Percentiles rank a stretch among this genome's conserved stretches.
Evolutionary conservation across 2,113 vertebrate species (phyloP).

Genomic region (Austrofundulus limnaeus): DNA sequence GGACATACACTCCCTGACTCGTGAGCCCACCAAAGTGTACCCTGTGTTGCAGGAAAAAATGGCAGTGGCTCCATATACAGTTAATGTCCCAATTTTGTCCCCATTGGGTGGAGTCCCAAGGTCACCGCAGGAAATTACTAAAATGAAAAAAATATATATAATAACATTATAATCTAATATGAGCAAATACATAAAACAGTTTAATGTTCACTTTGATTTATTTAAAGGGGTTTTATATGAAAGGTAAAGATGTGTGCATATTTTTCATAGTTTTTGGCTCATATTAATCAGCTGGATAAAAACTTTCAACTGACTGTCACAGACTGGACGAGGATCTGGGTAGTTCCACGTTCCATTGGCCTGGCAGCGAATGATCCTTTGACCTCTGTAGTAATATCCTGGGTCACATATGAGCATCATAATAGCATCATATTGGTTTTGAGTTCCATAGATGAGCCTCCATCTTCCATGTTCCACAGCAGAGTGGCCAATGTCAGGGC

Average conservation of each 20-base stretch:
- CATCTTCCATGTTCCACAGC: conserved; percentile 92
- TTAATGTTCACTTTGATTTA: conserved; percentile 18
- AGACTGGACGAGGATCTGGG: conserved; percentile 86
- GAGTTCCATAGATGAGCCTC: conserved; percentile 91
- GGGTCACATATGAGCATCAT: conserved; percentile 97
- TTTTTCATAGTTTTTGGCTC: neutral
- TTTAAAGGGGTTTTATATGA: neutral
- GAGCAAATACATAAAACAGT: neutral
- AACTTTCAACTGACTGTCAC: conserved; percentile 85
- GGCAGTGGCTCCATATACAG: conserved; percentile 89
- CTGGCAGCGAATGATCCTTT: conserved; percentile 90
- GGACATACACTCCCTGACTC: conserved; percentile 95
- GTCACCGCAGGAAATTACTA: conserved; percentile 96
- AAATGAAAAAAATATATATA: conserved; percentile 36
- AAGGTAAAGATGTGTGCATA: neutral
- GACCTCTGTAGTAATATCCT: conserved; percentile 94
- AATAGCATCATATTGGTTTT: conserved; percentile 91
- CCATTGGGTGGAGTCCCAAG: conserved; percentile 91
- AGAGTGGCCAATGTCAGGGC: conserved; percentile 88
- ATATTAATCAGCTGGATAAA: conserved; percentile 1
- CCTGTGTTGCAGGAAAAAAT: conserved; percentile 98
- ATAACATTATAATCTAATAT: neutral
- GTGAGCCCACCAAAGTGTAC: conserved; percentile 93
- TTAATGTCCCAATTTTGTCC: conserved; percentile 94
- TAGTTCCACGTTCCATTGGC: conserved; percentile 92